A percentile compares a stretch with the other conserved stretches of the same genome.
These are phyloP conservation scores for Tychaedon coryphoeus DNA, from an alignment of 2,113 vertebrate genomes.

Conservation along the genomic window DNA sequence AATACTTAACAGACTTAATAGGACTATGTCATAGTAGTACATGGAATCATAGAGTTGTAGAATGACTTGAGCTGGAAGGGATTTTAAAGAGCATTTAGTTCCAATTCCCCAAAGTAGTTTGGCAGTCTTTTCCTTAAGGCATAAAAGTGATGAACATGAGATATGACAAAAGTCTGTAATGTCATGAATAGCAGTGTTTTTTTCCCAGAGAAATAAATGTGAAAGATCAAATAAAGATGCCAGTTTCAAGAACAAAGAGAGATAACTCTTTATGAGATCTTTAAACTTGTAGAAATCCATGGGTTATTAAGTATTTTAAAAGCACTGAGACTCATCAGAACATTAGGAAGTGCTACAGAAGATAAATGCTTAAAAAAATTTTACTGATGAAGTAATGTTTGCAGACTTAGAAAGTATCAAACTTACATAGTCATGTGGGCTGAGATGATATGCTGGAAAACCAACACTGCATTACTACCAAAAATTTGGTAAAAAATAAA, in stretches of 20 bases:
- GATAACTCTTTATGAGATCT: not conserved
- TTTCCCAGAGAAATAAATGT: not conserved
- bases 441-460: not conserved
- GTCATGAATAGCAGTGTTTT: not conserved
- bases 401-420: not conserved
- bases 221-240: not conserved
- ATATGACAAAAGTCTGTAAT: not conserved
- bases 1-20: not conserved
- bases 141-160: not conserved
- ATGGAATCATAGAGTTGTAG: not conserved
- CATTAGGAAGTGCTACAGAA: rapidly evolving
- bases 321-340: not conserved
- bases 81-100: not conserved
- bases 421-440: not conserved
- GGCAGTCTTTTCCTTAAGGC: not conserved
- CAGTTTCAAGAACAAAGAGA: not conserved
- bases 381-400: not conserved
- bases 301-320: not conserved
- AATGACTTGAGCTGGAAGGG: not conserved
- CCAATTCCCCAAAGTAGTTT: not conserved
- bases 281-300: not conserved
- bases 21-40: not conserved
- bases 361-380: not conserved
- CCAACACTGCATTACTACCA: not conserved
- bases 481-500: not conserved